These are phyloP conservation scores for Caenorhabditis panamensis DNA, from an alignment of 2,888 invertebrate genomes.

Conservation along the genomic window DNA sequence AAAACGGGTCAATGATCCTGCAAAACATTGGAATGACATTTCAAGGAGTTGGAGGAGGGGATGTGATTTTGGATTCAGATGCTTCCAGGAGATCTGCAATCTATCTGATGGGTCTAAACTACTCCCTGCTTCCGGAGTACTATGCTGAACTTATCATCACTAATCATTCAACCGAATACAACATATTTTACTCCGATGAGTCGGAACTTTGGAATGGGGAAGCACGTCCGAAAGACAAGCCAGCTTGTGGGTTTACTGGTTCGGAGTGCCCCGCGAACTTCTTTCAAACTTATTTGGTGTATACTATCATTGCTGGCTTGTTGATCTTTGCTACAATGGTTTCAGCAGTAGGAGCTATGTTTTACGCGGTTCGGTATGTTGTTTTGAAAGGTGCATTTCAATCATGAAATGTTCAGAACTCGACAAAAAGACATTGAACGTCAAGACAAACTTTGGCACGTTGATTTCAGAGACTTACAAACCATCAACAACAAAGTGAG, in stretches of 20 bases:
- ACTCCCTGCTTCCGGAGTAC: constrained; percentile 36
- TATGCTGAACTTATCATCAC: constrained; percentile 50
- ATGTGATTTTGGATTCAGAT: constrained; percentile 51
- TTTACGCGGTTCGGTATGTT: constrained; percentile 42
- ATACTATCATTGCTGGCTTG: constrained; percentile 55
- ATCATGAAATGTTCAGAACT: constrained; percentile 38
- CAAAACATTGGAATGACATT: constrained; percentile 55
- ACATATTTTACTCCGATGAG: constrained; percentile 16
- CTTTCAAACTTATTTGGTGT: constrained; percentile 61
- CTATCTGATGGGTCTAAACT: constrained; percentile 52
- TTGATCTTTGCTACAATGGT: constrained; percentile 48
- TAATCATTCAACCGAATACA: constrained; percentile 29
- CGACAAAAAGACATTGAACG: constrained; percentile 60
- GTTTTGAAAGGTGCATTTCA: no score
- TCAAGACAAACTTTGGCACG: constrained; percentile 66
- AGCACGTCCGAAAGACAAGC: constrained; percentile 48
- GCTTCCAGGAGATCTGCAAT: constrained; percentile 49
- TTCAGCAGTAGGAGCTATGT: constrained; percentile 44
- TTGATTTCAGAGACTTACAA: constrained; percentile 36
- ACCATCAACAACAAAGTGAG: constrained; percentile 40
- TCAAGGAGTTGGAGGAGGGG: constrained; percentile 40
- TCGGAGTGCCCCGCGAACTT: constrained; percentile 60
- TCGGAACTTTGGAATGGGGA: constrained; percentile 53
- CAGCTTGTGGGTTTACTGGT: constrained; percentile 67
- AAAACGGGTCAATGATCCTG: constrained; percentile 45